Base-by-base conservation (phyloP, 2,797 vertebrate genomes). In the Enteromius treurensis region DNA sequence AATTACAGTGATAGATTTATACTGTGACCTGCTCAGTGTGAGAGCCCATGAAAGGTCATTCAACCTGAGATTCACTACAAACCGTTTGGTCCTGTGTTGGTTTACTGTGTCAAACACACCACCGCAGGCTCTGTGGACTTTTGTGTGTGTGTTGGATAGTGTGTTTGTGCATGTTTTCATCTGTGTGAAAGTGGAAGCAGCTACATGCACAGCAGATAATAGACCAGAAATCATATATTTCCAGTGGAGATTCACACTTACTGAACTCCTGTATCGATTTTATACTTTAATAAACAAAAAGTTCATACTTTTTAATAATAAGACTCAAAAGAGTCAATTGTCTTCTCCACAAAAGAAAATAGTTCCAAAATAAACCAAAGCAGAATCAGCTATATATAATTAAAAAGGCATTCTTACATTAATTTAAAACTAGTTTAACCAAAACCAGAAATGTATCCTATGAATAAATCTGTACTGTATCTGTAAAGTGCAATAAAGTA, bases 1-100 rank as follows among this genome's bases (percentile, higher is more conserved):
- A 77, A 83, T 83, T 83, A 69, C 26, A 51, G 17, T 42, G 70
- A 53, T 75, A 32, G 32, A 26, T 53, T 76, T 74, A 64, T 74
- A 47, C n/a, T 51, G 42, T 51, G 58, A 74, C 69, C 70, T 34
- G 53, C 37, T 62, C 29, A 34, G 2, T 5, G 53, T n/a, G 17
- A 80, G 65, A 40, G n/a, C 23, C 29, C 19, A 42, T 10, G 13
- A 34, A 49, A 73, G 79, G 79, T 71, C 53, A 71, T 32, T 71
- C 15, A 32, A 7, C 26, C 17, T 3, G 13, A 62, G 69, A 74
- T 74, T 71, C 55, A 73, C 42, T 45, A 11, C 26, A 0, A 3
- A 21, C 8, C 26, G 1, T 37, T 74, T 10, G 9, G 23, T 62
- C 13, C 42, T 9, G 29, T 49, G 55, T 51, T 3, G 5, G 29